Evolutionary conservation across 1,140 invertebrate species (phyloP).

Genomic region (Coptotermes formosanus): DNA sequence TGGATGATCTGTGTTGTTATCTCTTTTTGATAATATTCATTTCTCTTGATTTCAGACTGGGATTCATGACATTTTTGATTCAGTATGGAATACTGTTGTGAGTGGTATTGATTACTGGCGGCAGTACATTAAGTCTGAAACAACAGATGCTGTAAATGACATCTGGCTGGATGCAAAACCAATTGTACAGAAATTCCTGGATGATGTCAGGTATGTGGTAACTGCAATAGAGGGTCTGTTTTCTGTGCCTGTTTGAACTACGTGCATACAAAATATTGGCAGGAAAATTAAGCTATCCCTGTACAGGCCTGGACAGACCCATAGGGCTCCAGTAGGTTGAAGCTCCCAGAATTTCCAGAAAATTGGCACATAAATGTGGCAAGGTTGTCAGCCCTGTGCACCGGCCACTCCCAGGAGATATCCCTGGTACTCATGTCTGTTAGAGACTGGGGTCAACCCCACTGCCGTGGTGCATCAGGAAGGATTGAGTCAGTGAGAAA

Average conservation of each 20-base stretch:
- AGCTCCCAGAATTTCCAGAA: no score
- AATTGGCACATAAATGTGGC: no score
- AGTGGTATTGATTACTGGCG: constrained; percentile 65
- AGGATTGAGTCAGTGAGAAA: no score
- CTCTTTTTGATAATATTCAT: neutral
- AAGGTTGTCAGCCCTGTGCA: no score
- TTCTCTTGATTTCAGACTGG: constrained; percentile 46
- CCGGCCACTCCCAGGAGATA: no score
- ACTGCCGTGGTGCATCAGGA: no score
- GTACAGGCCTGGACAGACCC: no score
- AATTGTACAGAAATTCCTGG: constrained; percentile 64
- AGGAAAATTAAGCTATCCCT: no score
- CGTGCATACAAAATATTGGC: neutral
- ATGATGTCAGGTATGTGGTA: constrained; percentile 61
- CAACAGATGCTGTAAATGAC: constrained; percentile 59
- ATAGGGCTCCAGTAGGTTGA: no score
- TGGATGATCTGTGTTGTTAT: no score
- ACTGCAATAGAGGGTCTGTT: neutral
- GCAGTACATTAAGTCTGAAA: constrained; percentile 63
- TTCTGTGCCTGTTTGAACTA: neutral
- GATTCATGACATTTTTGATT: constrained; percentile 48
- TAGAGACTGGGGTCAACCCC: no score
- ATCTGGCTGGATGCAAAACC: constrained; percentile 75
- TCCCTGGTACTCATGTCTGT: no score
- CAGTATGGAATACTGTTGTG: constrained; percentile 54